These are phyloP conservation scores for Menidia beryllina DNA, from an alignment of 2,113 vertebrate species.

Conservation along the genomic window DNA sequence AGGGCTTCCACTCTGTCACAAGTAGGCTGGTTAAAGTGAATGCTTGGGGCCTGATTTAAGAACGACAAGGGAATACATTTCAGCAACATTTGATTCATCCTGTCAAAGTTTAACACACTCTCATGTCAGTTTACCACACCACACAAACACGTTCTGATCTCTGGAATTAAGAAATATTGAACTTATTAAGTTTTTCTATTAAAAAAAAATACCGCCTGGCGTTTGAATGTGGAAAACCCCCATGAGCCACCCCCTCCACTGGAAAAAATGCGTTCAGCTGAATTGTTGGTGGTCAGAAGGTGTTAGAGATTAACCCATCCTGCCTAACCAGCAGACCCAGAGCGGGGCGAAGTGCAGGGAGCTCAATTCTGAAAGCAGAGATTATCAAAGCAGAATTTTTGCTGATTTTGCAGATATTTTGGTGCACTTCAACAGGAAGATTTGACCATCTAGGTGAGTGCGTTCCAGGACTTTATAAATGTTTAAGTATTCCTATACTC, in stretches of 20 bases:
- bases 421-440: constrained; percentile 4
- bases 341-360: constrained; percentile 44
- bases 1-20: constrained; percentile 45
- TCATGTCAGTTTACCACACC: neutral
- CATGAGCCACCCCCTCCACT: constrained; percentile 40
- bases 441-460: constrained; percentile 56
- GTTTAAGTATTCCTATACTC: neutral
- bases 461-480: neutral
- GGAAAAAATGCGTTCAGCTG: constrained; percentile 65
- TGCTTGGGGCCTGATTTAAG: neutral
- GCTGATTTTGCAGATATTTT: constrained; percentile 27
- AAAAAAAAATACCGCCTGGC: neutral
- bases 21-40: constrained; percentile 22
- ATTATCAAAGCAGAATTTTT: constrained; percentile 11
- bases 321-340: constrained; percentile 39
- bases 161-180: neutral
- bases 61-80: constrained; percentile 4
- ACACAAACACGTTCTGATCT: neutral
- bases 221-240: constrained; percentile 22
- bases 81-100: neutral
- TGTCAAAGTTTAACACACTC: no score
- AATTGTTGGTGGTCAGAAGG: constrained; percentile 35
- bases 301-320: constrained; percentile 77
- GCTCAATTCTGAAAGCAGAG: constrained; percentile 1
- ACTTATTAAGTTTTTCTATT: neutral